A percentile compares a stretch with the other conserved stretches of the same genome.
Evolutionary conservation across 2,113 vertebrate species (phyloP).

Genomic region (Galemys pyrenaicus): DNA sequence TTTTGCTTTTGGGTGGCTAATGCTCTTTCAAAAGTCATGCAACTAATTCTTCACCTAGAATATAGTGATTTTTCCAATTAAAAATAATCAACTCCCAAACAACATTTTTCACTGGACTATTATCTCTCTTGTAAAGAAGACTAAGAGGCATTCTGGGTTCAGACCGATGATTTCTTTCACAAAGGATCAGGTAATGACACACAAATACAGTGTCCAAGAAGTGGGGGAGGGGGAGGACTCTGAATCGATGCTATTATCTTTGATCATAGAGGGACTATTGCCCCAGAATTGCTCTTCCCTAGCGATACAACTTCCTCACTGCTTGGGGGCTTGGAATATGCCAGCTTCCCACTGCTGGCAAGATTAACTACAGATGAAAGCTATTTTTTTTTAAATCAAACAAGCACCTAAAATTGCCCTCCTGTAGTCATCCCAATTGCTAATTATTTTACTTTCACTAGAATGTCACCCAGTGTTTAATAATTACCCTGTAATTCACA

Average conservation of each 20-base stretch:
- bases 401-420: slow-evolving; percentile 25
- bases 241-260: background rate
- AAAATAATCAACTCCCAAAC: background rate
- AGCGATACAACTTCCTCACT: background rate
- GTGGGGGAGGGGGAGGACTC: background rate
- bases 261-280: background rate
- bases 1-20: background rate
- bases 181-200: background rate
- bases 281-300: background rate
- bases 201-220: background rate
- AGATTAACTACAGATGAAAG: background rate
- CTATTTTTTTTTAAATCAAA: slow-evolving; percentile 51
- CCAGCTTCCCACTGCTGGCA: background rate
- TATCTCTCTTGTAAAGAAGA: background rate
- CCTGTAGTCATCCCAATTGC: background rate
- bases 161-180: background rate
- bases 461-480: background rate
- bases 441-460: slow-evolving; percentile 56
- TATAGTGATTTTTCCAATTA: background rate
- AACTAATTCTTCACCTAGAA: background rate
- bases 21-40: background rate
- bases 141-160: background rate
- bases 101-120: background rate
- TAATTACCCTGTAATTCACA: slow-evolving; percentile 34
- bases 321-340: background rate